These are phyloP conservation scores for Proisotoma minuta DNA, from an alignment of 2,888 invertebrate genomes.

Conservation along the genomic window DNA sequence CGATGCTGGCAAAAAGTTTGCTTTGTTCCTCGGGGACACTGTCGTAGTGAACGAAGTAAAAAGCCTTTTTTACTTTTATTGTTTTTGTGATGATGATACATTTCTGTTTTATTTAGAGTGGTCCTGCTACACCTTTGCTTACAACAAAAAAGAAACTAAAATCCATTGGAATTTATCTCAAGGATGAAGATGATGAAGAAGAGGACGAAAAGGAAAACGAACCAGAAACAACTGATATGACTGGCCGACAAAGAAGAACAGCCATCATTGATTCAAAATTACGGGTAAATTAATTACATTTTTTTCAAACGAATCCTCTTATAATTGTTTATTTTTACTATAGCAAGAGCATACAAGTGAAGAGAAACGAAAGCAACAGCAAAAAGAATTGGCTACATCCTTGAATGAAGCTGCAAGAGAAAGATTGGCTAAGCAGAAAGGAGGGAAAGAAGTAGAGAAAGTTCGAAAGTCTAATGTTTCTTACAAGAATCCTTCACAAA, in stretches of 20 bases:
- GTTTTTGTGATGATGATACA: background rate
- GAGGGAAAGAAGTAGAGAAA: slow-evolving; percentile 78
- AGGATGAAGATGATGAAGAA: slow-evolving; percentile 80
- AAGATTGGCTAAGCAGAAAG: slow-evolving; percentile 74
- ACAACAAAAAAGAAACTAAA: slow-evolving; percentile 91
- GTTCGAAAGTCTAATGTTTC: slow-evolving; percentile 90
- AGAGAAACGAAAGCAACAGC: slow-evolving; percentile 94
- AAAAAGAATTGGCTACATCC: slow-evolving; percentile 83
- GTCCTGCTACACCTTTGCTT: slow-evolving; percentile 79
- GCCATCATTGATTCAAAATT: slow-evolving; percentile 90
- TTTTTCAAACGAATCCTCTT: background rate
- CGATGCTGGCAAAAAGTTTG: slow-evolving; percentile 81
- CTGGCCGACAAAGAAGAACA: slow-evolving; percentile 76
- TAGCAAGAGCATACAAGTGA: slow-evolving; percentile 89
- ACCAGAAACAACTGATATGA: slow-evolving; percentile 57
- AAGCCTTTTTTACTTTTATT: too few species aligned
- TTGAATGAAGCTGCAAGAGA: slow-evolving; percentile 91
- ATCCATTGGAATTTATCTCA: slow-evolving; percentile 90
- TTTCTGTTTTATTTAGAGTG: slow-evolving; percentile 53
- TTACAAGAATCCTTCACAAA: slow-evolving; percentile 84
- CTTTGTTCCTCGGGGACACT: slow-evolving; percentile 93
- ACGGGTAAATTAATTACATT: slow-evolving; percentile 55
- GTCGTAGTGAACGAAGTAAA: slow-evolving; percentile 83
- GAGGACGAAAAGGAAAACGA: slow-evolving; percentile 68
- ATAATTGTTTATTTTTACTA: slow-evolving; percentile 13